Evolutionary conservation across 2,113 vertebrate genomes (phyloP).

Genomic region (Mesoclemmys tuberculata): DNA sequence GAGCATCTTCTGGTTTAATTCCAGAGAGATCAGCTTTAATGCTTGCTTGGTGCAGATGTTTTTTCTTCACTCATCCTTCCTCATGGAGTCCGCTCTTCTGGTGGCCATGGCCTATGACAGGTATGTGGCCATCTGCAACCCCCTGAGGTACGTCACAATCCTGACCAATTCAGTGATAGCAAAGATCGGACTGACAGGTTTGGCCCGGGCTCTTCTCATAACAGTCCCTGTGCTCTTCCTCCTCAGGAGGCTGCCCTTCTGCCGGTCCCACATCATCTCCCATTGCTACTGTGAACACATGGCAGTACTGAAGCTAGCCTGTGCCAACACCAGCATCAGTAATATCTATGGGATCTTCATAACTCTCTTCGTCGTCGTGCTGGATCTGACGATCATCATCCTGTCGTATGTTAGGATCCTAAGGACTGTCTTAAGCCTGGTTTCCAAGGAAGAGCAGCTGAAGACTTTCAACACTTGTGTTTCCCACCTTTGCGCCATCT

Average conservation of each 20-base stretch:
- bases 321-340: neutral
- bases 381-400: neutral
- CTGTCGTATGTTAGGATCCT: neutral
- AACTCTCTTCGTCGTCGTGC: neutral
- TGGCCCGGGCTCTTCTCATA: accelerated
- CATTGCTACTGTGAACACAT: neutral
- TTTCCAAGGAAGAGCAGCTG: neutral
- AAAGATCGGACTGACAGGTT: neutral
- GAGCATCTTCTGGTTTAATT: neutral
- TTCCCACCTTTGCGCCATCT: neutral
- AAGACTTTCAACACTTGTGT: neutral
- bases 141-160: neutral
- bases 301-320: neutral
- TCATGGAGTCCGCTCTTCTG: neutral
- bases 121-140: neutral
- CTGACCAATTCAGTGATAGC: neutral
- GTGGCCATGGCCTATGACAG: neutral
- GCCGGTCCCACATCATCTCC: accelerated
- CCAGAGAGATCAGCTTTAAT: neutral
- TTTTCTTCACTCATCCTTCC: neutral
- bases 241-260: neutral
- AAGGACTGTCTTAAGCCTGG: neutral
- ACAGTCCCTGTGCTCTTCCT: accelerated
- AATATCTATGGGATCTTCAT: neutral
- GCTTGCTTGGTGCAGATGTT: neutral